Conservation (phyloP, 1,140 invertebrate genomes). For the Drosophila gunungcola region DNA sequence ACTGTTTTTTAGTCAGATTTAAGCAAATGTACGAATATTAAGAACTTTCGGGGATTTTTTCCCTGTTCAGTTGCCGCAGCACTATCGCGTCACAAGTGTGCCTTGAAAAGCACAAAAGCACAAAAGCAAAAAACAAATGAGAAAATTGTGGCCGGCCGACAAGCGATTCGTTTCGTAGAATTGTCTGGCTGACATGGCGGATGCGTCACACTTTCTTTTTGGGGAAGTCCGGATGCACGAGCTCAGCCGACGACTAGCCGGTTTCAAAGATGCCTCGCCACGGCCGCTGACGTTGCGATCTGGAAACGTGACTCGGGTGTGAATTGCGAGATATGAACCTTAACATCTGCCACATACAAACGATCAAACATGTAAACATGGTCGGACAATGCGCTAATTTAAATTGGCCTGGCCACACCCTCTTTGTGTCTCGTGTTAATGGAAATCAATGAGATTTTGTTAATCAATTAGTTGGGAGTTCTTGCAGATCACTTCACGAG, state of each 20-base stretch:
- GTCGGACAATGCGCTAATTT: constrained; percentile 3
- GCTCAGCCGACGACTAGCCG: constrained; percentile 31
- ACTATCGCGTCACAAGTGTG: constrained; percentile 20
- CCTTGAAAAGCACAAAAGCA: constrained; percentile 12
- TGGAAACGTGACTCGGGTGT: constrained; percentile 64
- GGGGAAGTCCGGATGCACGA: constrained; percentile 60
- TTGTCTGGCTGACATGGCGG: neutral
- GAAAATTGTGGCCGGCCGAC: constrained; percentile 1
- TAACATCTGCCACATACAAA: constrained; percentile 14
- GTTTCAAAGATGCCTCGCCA: constrained; percentile 45
- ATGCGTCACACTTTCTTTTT: constrained; percentile 78
- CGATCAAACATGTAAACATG: neutral
- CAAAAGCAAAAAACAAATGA: constrained; percentile 19
- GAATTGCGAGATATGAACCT: constrained; percentile 36
- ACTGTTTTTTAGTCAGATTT: too few relatives aligned
- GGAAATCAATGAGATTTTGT: constrained; percentile 24
- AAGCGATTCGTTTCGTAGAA: constrained; percentile 27
- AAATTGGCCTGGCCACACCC: constrained; percentile 16
- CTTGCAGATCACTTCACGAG: constrained; percentile 12
- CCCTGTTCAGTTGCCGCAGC: neutral
- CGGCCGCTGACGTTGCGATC: constrained; percentile 29
- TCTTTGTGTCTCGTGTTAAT: constrained; percentile 7
- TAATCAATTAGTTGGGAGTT: constrained; percentile 23
- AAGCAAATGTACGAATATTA: neutral
- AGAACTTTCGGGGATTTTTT: neutral